Evolutionary conservation across 2,888 invertebrate genomes (phyloP).

Genomic region (Sepioteuthis lessoniana): DNA sequence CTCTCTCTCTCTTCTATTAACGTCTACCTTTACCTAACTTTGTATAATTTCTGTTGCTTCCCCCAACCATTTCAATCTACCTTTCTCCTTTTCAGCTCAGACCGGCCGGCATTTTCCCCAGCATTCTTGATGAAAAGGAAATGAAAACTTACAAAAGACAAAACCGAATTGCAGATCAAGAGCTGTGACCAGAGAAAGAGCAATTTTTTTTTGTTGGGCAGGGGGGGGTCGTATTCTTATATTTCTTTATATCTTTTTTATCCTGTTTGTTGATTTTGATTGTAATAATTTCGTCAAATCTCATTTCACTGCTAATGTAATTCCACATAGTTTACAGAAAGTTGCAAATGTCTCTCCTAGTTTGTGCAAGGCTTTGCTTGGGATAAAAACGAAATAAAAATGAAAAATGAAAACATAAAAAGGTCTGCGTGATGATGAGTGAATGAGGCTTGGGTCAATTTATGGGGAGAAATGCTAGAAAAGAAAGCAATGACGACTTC

Average conservation of each 20-base stretch:
- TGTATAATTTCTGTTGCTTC: background rate
- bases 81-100: background rate
- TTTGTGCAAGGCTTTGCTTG: background rate
- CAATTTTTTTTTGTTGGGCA: background rate
- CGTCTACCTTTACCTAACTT: background rate
- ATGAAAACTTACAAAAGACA: background rate
- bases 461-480: background rate
- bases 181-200: background rate
- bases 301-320: slow-evolving; percentile 3
- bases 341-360: background rate
- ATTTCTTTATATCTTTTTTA: background rate
- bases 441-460: background rate
- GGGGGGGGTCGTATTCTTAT: background rate
- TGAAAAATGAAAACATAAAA: background rate
- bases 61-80: background rate
- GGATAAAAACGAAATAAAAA: background rate
- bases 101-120: background rate
- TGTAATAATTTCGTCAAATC: slow-evolving; percentile 33
- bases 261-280: background rate
- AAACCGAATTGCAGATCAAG: background rate
- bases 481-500: background rate
- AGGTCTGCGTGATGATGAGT: background rate
- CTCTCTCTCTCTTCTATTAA: background rate
- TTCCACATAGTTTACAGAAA: background rate
- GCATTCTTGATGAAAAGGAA: slow-evolving; percentile 8